phyloP scores from a whole-genome alignment of 2,113 vertebrate species.

The Scolopax mira region DNA sequence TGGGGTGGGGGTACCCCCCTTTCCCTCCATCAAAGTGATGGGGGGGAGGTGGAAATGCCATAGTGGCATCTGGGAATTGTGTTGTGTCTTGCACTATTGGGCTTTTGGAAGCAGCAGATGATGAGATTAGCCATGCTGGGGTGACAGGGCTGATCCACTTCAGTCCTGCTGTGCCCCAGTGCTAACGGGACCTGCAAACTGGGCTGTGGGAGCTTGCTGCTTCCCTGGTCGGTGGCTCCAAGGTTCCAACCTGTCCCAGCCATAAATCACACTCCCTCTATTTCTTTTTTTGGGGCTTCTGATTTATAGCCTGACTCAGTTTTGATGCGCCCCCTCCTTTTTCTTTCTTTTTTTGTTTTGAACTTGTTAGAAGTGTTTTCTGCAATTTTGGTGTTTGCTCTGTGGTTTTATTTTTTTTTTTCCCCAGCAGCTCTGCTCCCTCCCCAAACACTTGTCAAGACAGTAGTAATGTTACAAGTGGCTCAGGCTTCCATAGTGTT shows the following conservation, averaged over 20 bases:
- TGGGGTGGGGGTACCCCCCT: not conserved
- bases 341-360: too few species aligned
- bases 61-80: not conserved
- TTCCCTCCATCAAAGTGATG: not conserved
- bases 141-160: not conserved
- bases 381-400: not conserved
- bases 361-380: not conserved
- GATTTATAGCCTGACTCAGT: not conserved
- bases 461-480: slow-evolving; percentile 37
- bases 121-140: not conserved
- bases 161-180: not conserved
- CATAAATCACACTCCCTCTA: not conserved
- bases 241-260: not conserved
- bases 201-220: not conserved
- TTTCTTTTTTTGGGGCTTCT: not conserved
- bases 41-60: not conserved
- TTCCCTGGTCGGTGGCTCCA: not conserved
- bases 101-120: not conserved
- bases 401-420: too few species aligned
- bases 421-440: not conserved
- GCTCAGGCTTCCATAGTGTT: slow-evolving; percentile 54
- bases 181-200: not conserved
- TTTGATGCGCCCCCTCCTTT: not conserved
- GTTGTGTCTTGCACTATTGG: not conserved
- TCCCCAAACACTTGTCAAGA: slow-evolving; percentile 31